Conservation (phyloP, 2,888 invertebrate species). For the Morpho achilles region DNA sequence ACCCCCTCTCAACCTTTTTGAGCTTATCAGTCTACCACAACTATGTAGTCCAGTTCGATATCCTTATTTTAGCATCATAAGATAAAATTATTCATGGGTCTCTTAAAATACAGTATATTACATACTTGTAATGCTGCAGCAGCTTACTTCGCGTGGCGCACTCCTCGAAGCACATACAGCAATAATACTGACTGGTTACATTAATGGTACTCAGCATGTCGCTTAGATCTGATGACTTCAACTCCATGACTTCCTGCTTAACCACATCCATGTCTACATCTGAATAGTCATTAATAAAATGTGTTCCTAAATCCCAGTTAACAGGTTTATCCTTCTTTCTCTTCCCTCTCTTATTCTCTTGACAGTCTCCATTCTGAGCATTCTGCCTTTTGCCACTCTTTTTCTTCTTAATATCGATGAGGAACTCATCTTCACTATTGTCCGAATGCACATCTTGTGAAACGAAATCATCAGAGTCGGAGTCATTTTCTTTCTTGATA, state of each 20-base stretch:
- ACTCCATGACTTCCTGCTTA: slow-evolving; percentile 38
- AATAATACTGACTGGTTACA: slow-evolving; percentile 40
- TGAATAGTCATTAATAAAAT: slow-evolving; percentile 8
- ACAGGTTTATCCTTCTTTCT: slow-evolving; percentile 26
- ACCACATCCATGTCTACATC: slow-evolving; percentile 34
- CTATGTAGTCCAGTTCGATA: neutral
- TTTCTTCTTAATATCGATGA: slow-evolving; percentile 50
- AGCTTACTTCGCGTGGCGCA: slow-evolving; percentile 46
- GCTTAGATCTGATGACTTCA: slow-evolving; percentile 19
- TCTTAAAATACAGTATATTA: neutral
- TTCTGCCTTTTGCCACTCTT: slow-evolving; percentile 36
- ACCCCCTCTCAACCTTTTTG: no score
- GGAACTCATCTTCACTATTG: slow-evolving; percentile 53
- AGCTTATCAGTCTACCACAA: no score
- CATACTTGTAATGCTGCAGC: slow-evolving; percentile 64
- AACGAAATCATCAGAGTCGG: slow-evolving; percentile 35
- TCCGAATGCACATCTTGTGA: slow-evolving; percentile 42
- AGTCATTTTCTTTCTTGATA: slow-evolving; percentile 46
- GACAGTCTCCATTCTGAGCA: slow-evolving; percentile 23
- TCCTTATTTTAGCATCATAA: neutral
- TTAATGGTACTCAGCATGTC: slow-evolving; percentile 3
- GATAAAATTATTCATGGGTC: no score
- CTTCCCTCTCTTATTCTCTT: slow-evolving; percentile 24
- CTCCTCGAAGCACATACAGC: slow-evolving; percentile 62
- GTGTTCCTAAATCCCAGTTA: slow-evolving; percentile 14